Percentiles rank a stretch among this genome's conserved stretches.
phyloP scores from a whole-genome alignment of 1,140 invertebrate genomes.

The Eupeodes corollae region DNA sequence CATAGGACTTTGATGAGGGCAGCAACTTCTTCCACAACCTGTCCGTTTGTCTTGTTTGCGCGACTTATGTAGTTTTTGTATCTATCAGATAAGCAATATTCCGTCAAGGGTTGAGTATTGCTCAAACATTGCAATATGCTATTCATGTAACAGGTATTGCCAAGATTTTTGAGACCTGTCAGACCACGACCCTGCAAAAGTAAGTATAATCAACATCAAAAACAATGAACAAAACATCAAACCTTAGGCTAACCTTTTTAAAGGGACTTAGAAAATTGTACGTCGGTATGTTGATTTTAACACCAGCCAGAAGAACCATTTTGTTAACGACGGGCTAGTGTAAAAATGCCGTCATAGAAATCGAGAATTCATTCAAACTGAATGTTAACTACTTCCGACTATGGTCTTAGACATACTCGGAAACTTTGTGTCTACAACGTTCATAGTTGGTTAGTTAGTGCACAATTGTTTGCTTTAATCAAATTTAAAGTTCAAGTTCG shows the following conservation, averaged over 20 bases:
- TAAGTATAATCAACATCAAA: too few species aligned
- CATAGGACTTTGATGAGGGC: conserved; percentile 62
- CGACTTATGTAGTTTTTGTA: conserved; percentile 48
- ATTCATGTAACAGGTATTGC: conserved; percentile 97
- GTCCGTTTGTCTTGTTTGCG: conserved; percentile 47
- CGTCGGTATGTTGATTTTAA: conserved; percentile 23
- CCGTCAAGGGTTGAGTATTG: conserved; percentile 60
- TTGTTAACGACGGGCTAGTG: conserved; percentile 3
- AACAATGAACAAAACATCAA: neutral
- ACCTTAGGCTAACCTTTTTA: conserved; percentile 5
- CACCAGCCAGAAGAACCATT: conserved; percentile 27
- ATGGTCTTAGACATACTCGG: too few species aligned
- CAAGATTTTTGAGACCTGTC: conserved; percentile 77
- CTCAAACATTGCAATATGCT: conserved; percentile 88
- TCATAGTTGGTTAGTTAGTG: too few species aligned
- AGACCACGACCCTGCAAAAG: conserved; percentile 54
- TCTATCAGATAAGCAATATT: conserved; percentile 59
- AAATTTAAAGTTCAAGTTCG: too few species aligned
- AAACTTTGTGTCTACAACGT: too few species aligned
- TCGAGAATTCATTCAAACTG: too few species aligned
- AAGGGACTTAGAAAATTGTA: conserved; percentile 10
- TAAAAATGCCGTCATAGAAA: too few species aligned
- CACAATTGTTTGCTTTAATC: too few species aligned
- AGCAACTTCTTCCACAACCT: conserved; percentile 63
- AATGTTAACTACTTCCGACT: too few species aligned